Percentiles rank a stretch among this genome's conserved stretches.
phyloP scores from a whole-genome alignment of 2,888 invertebrate genomes.

The Pemphredon lugubris region DNA sequence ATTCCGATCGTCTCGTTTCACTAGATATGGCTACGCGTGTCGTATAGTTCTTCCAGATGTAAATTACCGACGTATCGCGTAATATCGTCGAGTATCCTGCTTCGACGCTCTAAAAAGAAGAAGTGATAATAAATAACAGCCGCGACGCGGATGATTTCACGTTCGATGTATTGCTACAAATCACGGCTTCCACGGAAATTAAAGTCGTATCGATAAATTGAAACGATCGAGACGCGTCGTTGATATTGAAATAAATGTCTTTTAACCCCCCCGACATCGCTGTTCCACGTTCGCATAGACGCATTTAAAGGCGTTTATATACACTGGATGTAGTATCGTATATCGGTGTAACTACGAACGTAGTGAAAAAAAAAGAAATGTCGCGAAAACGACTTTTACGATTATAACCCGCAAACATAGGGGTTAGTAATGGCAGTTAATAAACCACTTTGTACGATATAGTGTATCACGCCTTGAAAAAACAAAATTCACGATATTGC shows the following conservation, averaged over 20 bases:
- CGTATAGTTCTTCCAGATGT: constrained; percentile 27
- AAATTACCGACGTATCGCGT: constrained; percentile 30
- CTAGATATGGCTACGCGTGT: constrained; percentile 24
- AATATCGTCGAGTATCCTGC: constrained; percentile 30
- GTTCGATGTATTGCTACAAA: constrained; percentile 39
- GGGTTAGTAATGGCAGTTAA: no score
- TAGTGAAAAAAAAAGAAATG: no score
- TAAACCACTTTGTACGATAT: no score
- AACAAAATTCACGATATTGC: no score
- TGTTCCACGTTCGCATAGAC: constrained; percentile 9
- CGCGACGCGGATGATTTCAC: constrained; percentile 29
- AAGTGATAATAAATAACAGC: constrained; percentile 36
- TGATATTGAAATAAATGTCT: constrained; percentile 38
- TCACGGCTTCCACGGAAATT: constrained; percentile 41
- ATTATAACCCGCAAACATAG: no score
- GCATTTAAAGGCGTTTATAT: neutral
- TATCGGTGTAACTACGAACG: neutral
- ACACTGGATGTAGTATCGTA: no score
- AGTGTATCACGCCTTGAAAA: no score
- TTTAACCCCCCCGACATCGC: constrained; percentile 15
- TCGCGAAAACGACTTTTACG: neutral
- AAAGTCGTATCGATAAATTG: constrained; percentile 27
- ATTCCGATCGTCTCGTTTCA: no score
- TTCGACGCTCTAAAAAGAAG: constrained; percentile 6
- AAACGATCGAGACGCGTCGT: constrained; percentile 32